phyloP scores from a whole-genome alignment of 2,797 vertebrate species.

The Gymnothorax javanicus region DNA sequence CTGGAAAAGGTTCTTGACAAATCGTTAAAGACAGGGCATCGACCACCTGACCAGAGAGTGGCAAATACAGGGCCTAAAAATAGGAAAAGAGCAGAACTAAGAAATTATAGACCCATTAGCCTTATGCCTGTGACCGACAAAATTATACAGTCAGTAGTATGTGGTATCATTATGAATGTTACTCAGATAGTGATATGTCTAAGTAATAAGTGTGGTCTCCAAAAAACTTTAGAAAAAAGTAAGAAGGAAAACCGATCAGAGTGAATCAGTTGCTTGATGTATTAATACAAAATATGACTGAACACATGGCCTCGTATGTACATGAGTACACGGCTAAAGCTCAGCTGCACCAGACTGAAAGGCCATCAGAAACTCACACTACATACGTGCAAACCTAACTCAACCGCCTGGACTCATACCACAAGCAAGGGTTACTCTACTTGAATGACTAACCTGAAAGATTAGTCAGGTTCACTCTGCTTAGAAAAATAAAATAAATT shows the following conservation, averaged over 20 bases:
- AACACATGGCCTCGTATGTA: neutral
- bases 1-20: constrained; percentile 60
- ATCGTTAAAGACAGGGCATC: constrained; percentile 56
- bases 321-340: neutral
- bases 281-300: neutral
- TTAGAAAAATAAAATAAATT: neutral
- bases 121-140: neutral
- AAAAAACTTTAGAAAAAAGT: neutral
- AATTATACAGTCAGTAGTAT: neutral
- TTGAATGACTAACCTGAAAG: neutral
- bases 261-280: neutral
- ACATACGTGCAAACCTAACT: neutral
- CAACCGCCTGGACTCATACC: neutral
- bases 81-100: constrained; percentile 27
- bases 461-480: neutral
- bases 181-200: neutral
- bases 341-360: neutral
- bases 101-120: constrained; percentile 9
- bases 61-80: constrained; percentile 38
- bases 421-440: neutral
- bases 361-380: neutral
- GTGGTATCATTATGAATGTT: neutral
- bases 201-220: neutral
- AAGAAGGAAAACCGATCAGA: too few relatives aligned
- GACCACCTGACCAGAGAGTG: constrained; percentile 54